These are phyloP conservation scores for Drosophila sp. DNA, from an alignment of 1,140 invertebrate genomes.

Conservation along the genomic window DNA sequence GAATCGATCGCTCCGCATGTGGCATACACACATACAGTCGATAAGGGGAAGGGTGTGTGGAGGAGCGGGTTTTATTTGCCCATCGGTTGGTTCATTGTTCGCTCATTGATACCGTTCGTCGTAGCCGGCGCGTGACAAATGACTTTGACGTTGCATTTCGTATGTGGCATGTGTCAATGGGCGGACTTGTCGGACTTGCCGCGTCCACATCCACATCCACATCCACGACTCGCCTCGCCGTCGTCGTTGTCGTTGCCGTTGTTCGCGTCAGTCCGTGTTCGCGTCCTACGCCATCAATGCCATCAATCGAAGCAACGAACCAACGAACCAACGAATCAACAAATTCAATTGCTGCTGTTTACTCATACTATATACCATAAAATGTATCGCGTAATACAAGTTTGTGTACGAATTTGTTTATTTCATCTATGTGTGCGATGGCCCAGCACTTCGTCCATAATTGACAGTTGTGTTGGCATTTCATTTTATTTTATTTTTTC, in stretches of 20 bases:
- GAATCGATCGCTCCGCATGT: constrained; percentile 17
- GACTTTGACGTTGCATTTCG: constrained; percentile 80
- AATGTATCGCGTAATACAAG: constrained; percentile 34
- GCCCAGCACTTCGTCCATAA: constrained; percentile 68
- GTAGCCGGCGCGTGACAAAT: constrained; percentile 78
- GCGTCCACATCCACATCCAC: background rate
- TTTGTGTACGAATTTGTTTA: constrained; percentile 49
- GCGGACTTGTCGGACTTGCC: constrained; percentile 8
- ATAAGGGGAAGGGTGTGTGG: background rate
- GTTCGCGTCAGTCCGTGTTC: constrained; percentile 26
- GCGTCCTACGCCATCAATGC: constrained; percentile 58
- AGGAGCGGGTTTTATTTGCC: constrained; percentile 60
- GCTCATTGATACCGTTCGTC: constrained; percentile 68
- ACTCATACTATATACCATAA: constrained; percentile 49
- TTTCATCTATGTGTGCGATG: constrained; percentile 48
- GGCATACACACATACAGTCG: background rate
- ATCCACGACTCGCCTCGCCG: no score
- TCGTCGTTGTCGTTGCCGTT: no score
- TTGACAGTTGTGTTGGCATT: constrained; percentile 79
- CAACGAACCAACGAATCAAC: constrained; percentile 56
- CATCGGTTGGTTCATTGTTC: constrained; percentile 76
- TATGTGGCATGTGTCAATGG: constrained; percentile 63
- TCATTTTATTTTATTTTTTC: constrained; percentile 66
- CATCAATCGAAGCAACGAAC: constrained; percentile 64
- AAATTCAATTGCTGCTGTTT: constrained; percentile 79